phyloP scores from a whole-genome alignment of 2,113 vertebrate genomes.

The Athene cunicularia region DNA sequence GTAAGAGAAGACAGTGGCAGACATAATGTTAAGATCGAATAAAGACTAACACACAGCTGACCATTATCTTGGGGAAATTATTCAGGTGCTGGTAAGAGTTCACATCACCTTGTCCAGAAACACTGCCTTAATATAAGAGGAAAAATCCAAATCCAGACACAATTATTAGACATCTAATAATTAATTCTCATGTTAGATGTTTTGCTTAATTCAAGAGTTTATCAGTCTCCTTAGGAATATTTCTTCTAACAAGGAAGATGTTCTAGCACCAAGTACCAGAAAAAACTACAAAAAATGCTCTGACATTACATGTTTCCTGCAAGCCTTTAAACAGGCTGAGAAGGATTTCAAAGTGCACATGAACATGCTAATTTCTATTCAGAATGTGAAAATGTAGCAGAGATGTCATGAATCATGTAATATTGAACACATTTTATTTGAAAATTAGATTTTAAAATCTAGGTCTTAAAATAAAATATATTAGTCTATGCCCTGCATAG shows the following conservation, averaged over 20 bases:
- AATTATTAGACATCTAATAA: background rate
- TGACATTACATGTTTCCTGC: background rate
- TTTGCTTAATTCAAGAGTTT: background rate
- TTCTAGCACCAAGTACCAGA: background rate
- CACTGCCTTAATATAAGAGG: background rate
- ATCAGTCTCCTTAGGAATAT: background rate
- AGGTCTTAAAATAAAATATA: background rate
- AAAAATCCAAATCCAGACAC: background rate
- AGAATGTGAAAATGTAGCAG: background rate
- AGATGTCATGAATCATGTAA: background rate
- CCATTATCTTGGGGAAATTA: background rate
- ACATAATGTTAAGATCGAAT: background rate
- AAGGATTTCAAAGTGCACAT: background rate
- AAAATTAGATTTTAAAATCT: background rate
- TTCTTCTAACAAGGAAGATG: background rate
- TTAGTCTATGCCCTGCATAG: background rate
- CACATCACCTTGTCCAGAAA: background rate
- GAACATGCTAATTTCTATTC: background rate
- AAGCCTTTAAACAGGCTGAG: background rate
- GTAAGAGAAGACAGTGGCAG: background rate
- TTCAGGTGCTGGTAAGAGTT: background rate
- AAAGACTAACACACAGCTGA: background rate
- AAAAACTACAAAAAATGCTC: background rate
- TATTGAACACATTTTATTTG: background rate
- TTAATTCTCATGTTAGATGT: background rate